Conservation (phyloP, 2,113 vertebrate genomes). For the Rhinoderma darwinii region DNA sequence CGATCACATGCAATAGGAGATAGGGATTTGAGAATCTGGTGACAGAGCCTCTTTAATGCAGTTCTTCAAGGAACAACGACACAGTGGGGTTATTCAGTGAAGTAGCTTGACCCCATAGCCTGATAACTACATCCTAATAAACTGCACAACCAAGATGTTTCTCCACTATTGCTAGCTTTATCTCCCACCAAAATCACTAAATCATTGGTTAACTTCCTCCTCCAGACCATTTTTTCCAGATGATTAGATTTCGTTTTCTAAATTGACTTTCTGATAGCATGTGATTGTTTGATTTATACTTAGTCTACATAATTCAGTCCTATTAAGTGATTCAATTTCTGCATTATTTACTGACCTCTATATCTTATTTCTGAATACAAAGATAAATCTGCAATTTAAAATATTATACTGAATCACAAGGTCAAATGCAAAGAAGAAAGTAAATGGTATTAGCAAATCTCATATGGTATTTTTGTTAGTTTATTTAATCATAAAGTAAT, state of each 20-base stretch:
- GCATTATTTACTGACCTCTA: background rate
- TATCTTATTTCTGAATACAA: background rate
- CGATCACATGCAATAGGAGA: too few species aligned
- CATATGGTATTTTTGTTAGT: background rate
- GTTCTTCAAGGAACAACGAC: too few species aligned
- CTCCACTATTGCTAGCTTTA: background rate
- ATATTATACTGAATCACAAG: background rate
- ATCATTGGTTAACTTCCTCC: background rate
- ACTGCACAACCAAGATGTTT: background rate
- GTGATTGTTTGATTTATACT: conserved; percentile 2
- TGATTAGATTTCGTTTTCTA: conserved; percentile 28
- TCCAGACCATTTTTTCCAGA: background rate
- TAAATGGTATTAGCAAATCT: background rate
- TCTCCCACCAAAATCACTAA: background rate
- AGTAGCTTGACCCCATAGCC: background rate
- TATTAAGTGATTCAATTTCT: background rate
- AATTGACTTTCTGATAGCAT: conserved; percentile 19
- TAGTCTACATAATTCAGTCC: background rate
- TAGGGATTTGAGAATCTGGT: too few species aligned
- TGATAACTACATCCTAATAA: conserved; percentile 20
- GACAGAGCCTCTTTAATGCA: too few species aligned
- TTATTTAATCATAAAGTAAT: background rate
- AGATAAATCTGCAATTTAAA: background rate
- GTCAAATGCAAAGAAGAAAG: conserved; percentile 9
- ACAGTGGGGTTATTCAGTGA: background rate